Base-by-base conservation (phyloP, 2,888 invertebrate genomes). In the Eilema griseolum region DNA sequence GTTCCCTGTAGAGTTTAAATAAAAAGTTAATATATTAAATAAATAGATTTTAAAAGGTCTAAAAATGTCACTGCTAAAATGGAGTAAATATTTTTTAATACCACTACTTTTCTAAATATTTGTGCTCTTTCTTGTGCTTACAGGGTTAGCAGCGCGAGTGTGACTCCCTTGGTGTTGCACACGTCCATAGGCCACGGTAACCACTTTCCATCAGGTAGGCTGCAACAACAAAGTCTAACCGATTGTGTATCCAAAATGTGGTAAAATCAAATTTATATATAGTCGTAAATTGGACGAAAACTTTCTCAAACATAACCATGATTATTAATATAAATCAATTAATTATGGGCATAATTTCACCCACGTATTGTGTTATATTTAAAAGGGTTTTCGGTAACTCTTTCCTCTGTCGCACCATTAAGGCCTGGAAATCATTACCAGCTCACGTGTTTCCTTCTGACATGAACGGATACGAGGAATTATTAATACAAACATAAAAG, bases 1-100 rank as follows among this genome's bases (percentile, higher is more conserved):
- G 76, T 96, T 95, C 0, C 94, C 95, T 95, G 70, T 3, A 76
- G 77, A 61, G 4, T 11, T 57, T 66, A 1, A 24, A 16, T 11
- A 8, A 14, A 14, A 28, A 52, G 20, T 7, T 20, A 20, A 20
- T 20, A 33, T 33, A 33, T 8, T 8, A 46, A 46, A 20, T 46
- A 20, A 46, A 46, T 20, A 46, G 20, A 7, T 16, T 7, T 7
- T 46, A 20, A 7, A 16, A 37, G 1, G 8, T 14, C 1, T 14
- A 12, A 5, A 1, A 37, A 37, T 14, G 1, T 5, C 41, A 41
- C 11, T 16, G 16, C 16, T 1, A 4, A 14, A 16, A 3, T 41
- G 0, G 5, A 4, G 46, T n/a, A n/a, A 46, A 20, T n/a, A 52
- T n/a, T 1, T 52, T 52, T 52, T 52, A 52, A n/a, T n/a, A 52